A percentile compares a stretch with the other conserved stretches of the same genome.
phyloP scores from a whole-genome alignment of 2,888 invertebrate genomes.

The Drosophila robusta region DNA sequence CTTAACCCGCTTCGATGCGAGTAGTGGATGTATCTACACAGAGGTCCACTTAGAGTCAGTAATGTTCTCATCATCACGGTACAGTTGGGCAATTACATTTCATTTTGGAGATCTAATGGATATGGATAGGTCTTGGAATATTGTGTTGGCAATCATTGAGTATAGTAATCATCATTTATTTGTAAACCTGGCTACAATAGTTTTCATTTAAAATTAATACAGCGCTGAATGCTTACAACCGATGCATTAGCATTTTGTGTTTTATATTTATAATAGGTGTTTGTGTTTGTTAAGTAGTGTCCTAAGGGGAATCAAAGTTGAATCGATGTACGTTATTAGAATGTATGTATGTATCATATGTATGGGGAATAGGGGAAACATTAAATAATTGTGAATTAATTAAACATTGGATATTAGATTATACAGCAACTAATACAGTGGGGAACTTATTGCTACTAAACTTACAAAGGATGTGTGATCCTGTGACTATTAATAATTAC shows the following conservation, averaged over 20 bases:
- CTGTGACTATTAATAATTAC: conserved; percentile 23
- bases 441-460: conserved; percentile 39
- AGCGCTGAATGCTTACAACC: conserved; percentile 69
- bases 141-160: conserved; percentile 7
- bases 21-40: not conserved
- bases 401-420: conserved; percentile 4
- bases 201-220: conserved; percentile 39
- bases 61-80: conserved; percentile 21
- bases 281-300: conserved; percentile 6
- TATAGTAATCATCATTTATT: conserved; percentile 30
- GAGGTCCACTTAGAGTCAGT: conserved; percentile 5
- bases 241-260: conserved; percentile 36
- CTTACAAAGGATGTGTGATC: conserved; percentile 13
- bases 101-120: not conserved
- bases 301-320: conserved; percentile 5
- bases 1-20: conserved; percentile 10
- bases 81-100: conserved; percentile 36
- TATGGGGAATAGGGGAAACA: not conserved
- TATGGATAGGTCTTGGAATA: not conserved
- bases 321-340: conserved; percentile 4
- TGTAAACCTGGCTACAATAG: conserved; percentile 36
- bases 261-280: conserved; percentile 3
- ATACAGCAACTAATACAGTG: conserved; percentile 39
- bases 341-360: conserved; percentile 16
- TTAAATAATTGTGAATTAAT: conserved; percentile 1